Base-by-base conservation (phyloP, 2,888 invertebrate genomes). In the Amorpha juglandis region DNA sequence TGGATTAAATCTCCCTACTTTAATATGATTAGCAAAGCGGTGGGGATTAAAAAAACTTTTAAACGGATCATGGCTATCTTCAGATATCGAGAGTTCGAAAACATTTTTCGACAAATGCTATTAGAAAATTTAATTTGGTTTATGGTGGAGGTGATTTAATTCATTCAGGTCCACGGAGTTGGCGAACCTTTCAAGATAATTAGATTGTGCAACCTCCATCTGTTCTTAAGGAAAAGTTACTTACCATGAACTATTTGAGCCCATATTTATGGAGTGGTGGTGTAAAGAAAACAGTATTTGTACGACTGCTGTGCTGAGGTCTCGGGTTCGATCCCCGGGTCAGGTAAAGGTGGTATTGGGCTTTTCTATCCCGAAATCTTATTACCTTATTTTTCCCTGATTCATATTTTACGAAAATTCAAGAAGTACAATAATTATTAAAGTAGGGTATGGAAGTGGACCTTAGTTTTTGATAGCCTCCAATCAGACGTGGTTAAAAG, bases 151-250 rank as follows among this genome's bases (percentile, higher is more conserved):
- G 58, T 58, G 58, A 58, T 65, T 68, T 64, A 70, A 70, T 73
- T 69, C 68, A 66, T 70, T 69, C 51, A 38, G 35, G 38, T 51
- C 27, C 42, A 35, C 47, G 51, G 51, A 63, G 12, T 38, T 12
- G 19, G 19, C 27, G 52, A 52, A 53, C 67, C 70, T 73, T 67
- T 71, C 45, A 64, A 55, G 50, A 62, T 73, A 71, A 63, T 63
- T 38, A 63, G 63, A 63, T 58, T 58, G 16, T 42, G 42, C 11
- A 42, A 42, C 19, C 58, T 38, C 16, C 55, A 19, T 38, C 19
- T 42, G 42, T 19, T 58, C 19, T 42, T 42, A 52, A 12, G 42
- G 38, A 42, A 58, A 42, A 58, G 42, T 58, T 42, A 38, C 58
- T 58, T 42, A 38, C 58, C 12, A 3, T 42, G 42, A 55, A 19